These are phyloP conservation scores for Neolamprologus variostigma DNA, from an alignment of 2,113 vertebrate species.

Conservation along the genomic window DNA sequence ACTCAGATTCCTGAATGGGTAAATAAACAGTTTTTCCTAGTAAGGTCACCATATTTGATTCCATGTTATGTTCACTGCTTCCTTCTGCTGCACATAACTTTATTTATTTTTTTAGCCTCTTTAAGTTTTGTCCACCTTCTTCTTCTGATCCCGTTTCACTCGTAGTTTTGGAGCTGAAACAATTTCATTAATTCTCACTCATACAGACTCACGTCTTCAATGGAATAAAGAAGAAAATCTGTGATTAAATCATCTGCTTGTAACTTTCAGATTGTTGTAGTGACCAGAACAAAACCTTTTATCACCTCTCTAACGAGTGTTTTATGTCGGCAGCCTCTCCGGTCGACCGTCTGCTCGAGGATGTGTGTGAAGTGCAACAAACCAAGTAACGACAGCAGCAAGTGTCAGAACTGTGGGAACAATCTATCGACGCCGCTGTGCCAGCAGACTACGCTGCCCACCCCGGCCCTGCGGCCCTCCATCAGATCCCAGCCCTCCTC, in stretches of 20 bases:
- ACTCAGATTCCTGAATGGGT: background rate
- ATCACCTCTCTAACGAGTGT: background rate
- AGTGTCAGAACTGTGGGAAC: conserved; percentile 77
- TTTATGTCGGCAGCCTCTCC: conserved; percentile 56
- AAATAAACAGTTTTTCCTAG: background rate
- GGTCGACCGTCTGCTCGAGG: conserved; percentile 65
- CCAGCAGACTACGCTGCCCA: conserved; percentile 66
- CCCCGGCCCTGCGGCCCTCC: conserved; percentile 76
- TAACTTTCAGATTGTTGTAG: background rate
- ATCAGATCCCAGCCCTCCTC: conserved; percentile 74
- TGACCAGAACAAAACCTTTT: too few relatives aligned
- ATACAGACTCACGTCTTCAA: background rate
- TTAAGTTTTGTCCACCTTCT: background rate
- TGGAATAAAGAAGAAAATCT: background rate
- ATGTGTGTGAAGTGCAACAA: conserved; percentile 76
- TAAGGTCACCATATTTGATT: background rate
- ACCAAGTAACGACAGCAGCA: conserved; percentile 72
- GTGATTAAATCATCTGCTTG: background rate
- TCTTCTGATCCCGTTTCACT: background rate
- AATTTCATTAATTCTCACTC: background rate
- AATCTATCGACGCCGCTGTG: conserved; percentile 57
- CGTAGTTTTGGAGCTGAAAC: background rate
- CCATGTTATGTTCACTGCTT: background rate
- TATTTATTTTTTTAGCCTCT: background rate
- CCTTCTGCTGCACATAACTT: background rate